phyloP scores from a whole-genome alignment of 2,888 invertebrate genomes.

The Neoitamus cyanurus region DNA sequence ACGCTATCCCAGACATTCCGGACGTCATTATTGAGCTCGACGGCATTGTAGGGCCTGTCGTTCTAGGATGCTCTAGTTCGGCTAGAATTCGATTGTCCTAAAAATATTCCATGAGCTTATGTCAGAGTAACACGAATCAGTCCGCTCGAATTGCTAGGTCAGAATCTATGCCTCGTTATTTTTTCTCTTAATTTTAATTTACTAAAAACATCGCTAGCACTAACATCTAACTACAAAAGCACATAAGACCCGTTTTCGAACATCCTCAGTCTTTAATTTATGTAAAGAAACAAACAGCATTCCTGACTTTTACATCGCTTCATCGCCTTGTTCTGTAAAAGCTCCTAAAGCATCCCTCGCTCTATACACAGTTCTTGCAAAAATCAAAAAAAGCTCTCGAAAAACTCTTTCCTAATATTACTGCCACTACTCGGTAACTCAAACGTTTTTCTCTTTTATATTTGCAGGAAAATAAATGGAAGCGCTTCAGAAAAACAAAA shows the following conservation, averaged over 20 bases:
- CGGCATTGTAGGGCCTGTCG: slow-evolving; percentile 63
- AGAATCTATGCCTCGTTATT: not conserved
- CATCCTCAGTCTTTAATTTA: not conserved
- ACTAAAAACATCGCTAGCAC: slow-evolving; percentile 14
- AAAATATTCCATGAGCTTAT: slow-evolving; percentile 50
- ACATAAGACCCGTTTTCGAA: not conserved
- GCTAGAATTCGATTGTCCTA: slow-evolving; percentile 85
- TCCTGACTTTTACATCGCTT: not conserved
- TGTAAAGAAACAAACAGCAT: not conserved
- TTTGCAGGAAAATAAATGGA: not conserved
- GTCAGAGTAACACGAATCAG: slow-evolving; percentile 26
- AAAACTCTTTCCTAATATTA: not conserved
- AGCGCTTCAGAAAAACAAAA: not conserved
- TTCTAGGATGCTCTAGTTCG: slow-evolving; percentile 85
- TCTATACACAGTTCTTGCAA: not conserved
- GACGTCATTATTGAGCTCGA: slow-evolving; percentile 61
- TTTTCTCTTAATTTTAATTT: not conserved
- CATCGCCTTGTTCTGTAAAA: not conserved
- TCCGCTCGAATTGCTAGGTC: slow-evolving; percentile 16
- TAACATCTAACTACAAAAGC: slow-evolving; percentile 16
- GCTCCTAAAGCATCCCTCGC: not conserved
- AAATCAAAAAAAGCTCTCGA: not conserved
- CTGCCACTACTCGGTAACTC: not conserved
- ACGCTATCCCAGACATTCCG: slow-evolving; percentile 46
- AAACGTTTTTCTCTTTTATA: not conserved